These are phyloP conservation scores for Simalia tracyae DNA, from an alignment of 2,797 vertebrate species.

Conservation along the genomic window DNA sequence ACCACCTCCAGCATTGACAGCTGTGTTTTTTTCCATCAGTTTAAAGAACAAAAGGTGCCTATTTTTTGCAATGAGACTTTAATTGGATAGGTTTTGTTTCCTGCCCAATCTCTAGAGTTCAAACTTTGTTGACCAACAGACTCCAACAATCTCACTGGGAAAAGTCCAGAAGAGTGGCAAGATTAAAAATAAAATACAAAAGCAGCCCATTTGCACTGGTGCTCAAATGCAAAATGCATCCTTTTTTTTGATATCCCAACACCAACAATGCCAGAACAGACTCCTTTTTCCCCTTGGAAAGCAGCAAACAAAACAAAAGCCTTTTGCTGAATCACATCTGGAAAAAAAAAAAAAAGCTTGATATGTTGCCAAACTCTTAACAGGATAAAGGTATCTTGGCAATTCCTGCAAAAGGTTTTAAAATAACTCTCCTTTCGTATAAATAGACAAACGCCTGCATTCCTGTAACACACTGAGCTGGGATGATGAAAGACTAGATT, in stretches of 20 bases:
- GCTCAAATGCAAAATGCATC: conserved; percentile 52
- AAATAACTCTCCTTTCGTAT: not conserved
- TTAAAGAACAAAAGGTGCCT: not conserved
- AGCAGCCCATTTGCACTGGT: not conserved
- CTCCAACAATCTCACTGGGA: not conserved
- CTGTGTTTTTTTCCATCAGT: not conserved
- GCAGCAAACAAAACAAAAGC: not conserved
- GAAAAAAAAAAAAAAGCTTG: not conserved
- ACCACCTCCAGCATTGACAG: not conserved
- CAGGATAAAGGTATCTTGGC: not conserved
- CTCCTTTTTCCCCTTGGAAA: not conserved
- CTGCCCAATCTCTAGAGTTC: conserved; percentile 38
- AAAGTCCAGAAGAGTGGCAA: conserved; percentile 11
- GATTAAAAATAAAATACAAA: not conserved
- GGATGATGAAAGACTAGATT: not conserved
- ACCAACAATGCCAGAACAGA: conserved; percentile 42
- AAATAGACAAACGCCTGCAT: not conserved
- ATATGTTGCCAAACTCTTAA: not conserved
- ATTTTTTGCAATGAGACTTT: not conserved
- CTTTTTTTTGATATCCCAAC: conserved; percentile 40
- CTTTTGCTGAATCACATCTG: not conserved
- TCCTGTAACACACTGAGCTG: not conserved
- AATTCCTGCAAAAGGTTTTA: not conserved
- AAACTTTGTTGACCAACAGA: conserved; percentile 32
- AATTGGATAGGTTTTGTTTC: conserved; percentile 2